These are phyloP conservation scores for Spicauda simplicius DNA, from an alignment of 2,888 invertebrate genomes.

Conservation along the genomic window DNA sequence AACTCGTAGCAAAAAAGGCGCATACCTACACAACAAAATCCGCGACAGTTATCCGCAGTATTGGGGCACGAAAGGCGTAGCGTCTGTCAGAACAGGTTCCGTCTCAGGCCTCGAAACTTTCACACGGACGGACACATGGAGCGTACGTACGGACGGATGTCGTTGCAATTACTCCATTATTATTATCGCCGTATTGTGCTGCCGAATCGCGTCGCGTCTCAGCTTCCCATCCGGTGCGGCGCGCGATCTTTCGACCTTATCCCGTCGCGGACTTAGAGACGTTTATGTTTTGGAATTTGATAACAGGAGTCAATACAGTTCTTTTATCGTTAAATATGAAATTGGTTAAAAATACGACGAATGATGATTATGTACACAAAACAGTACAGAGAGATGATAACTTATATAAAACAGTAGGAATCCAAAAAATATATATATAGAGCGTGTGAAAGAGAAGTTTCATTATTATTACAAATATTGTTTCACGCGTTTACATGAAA, in stretches of 20 bases:
- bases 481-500: too few relatives aligned
- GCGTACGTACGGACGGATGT: constrained; percentile 67
- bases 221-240: constrained; percentile 75
- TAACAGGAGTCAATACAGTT: too few relatives aligned
- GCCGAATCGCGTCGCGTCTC: constrained; percentile 79
- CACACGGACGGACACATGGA: constrained; percentile 76
- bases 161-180: constrained; percentile 79
- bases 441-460: too few relatives aligned
- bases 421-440: too few relatives aligned
- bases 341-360: too few relatives aligned
- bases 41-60: constrained; percentile 63
- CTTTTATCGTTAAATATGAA: too few relatives aligned
- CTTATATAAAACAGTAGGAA: too few relatives aligned
- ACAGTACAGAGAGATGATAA: too few relatives aligned
- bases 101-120: constrained; percentile 74
- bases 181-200: constrained; percentile 64
- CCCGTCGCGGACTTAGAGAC: constrained; percentile 23
- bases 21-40: constrained; percentile 42
- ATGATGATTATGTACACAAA: too few relatives aligned
- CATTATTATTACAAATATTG: too few relatives aligned
- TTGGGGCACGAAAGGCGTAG: constrained; percentile 64
- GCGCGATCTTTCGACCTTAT: constrained; percentile 20
- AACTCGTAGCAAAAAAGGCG: constrained; percentile 39
- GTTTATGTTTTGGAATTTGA: too few relatives aligned
- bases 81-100: constrained; percentile 70